These are phyloP conservation scores for Collichthys lucidus DNA, from an alignment of 2,113 vertebrate species.

Conservation along the genomic window DNA sequence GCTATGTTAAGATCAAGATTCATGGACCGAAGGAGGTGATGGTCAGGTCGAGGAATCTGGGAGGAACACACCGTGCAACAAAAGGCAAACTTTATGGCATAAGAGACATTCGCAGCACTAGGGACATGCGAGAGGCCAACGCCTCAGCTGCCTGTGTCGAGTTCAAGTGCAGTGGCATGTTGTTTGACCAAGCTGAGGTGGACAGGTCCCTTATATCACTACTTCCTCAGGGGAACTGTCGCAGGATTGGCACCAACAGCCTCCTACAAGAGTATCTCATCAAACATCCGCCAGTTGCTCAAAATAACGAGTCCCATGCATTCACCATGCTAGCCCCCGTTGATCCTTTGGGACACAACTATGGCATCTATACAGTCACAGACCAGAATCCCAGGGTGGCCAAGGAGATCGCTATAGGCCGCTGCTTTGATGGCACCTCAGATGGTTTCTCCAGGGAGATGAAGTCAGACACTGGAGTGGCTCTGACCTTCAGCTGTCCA, in stretches of 20 bases:
- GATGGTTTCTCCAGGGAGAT: constrained; percentile 97
- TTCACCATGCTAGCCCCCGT: constrained; percentile 94
- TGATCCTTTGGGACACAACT: constrained; percentile 97
- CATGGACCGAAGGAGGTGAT: constrained; percentile 92
- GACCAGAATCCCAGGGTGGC: constrained; percentile 95
- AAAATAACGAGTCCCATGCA: constrained; percentile 83
- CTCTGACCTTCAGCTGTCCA: constrained; percentile 91
- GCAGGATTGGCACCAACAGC: constrained; percentile 83
- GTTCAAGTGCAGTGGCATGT: constrained; percentile 97
- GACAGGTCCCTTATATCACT: constrained; percentile 92
- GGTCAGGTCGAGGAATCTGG: constrained; percentile 90
- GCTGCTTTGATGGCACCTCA: constrained; percentile 96
- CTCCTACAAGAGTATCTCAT: constrained; percentile 92
- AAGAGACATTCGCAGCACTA: constrained; percentile 93
- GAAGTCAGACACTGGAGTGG: constrained; percentile 88
- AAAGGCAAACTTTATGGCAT: constrained; percentile 92
- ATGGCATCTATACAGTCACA: constrained; percentile 97
- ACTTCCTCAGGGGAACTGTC: constrained; percentile 92
- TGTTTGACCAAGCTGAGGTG: constrained; percentile 90
- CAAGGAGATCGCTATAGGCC: constrained; percentile 97
- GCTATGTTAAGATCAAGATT: constrained; percentile 94
- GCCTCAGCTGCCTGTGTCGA: constrained; percentile 92
- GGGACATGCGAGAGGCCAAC: constrained; percentile 81
- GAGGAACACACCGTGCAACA: constrained; percentile 90
- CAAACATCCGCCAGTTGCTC: constrained; percentile 88